Evolutionary conservation across 2,888 invertebrate species (phyloP), one percentile per base, ranked within the genome.

Genomic region (Glyphotaelius pellucidus): DNA sequence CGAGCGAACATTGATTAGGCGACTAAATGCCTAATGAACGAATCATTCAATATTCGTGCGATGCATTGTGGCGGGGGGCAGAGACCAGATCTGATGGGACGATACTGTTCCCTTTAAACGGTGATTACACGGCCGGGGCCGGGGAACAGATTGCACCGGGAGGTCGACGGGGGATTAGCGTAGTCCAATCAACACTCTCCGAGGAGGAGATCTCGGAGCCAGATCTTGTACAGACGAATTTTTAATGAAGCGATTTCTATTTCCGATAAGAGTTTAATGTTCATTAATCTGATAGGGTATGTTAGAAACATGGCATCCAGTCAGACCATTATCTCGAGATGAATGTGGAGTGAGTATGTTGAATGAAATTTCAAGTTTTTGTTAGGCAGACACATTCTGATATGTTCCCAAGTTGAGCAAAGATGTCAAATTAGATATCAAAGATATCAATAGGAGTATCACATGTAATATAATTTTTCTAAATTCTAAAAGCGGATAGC

Each of bases 41-140:
- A 90, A 92, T 92, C 92, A 92, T 91, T 92, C 91, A 91, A 92
- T 92, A 92, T 92, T 92, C 93, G 92, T 93, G 92, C 91, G 84
- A 47, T 25, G 80, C 80, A 38, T 42, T 80, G 80, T 89, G 32
- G 80, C 80, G 30, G 89, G 89, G 80, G 89, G 25, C 67, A 67
- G 67, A 67, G 67, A 88, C 67, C 86, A 80, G 90, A 91, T 91
- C 90, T 88, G 67, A 88, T 88, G 88, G 88, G n/a, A 32, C 52
- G 88, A 88, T 86, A 86, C 86, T 86, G 88, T 79, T 67, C 88
- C 35, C 79, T 25, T 42, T 86, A 86, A 52, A 88, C 88, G 88
- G 88, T 88, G 79, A 88, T 88, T 88, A 88, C 88, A 79, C 32
- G 88, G 88, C 88, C 30, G 52, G 67, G 42, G 30, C 88, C 67